Percentiles rank a stretch among this genome's conserved stretches.
These are phyloP conservation scores for Mnemiopsis leidyi DNA, from an alignment of 37 sponge, comb jelly and placozoan species.

Conservation along the genomic window DNA sequence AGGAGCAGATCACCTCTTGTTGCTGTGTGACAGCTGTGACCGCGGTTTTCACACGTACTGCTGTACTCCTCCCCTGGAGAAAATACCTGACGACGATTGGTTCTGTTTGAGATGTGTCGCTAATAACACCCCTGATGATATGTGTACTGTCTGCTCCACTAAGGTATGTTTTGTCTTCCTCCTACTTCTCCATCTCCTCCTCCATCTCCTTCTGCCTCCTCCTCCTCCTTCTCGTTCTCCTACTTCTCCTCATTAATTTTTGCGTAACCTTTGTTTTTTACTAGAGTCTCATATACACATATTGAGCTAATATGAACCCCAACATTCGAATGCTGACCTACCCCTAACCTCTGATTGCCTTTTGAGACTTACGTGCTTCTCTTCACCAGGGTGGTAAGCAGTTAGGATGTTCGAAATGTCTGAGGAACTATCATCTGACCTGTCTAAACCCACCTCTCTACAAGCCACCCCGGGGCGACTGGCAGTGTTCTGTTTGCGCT, in stretches of 20 bases:
- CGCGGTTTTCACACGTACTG: constrained; percentile 94
- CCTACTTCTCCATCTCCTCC: background rate
- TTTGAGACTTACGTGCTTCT: too few relatives aligned
- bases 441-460: constrained; percentile 76
- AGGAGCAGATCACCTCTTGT: constrained; percentile 80
- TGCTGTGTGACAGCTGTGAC: constrained; percentile 93
- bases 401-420: constrained; percentile 74
- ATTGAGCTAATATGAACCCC: too few relatives aligned
- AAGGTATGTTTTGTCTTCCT: constrained; percentile 27
- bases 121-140: constrained; percentile 2
- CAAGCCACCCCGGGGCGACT: constrained; percentile 42
- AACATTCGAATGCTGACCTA: too few relatives aligned
- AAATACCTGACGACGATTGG: constrained; percentile 91
- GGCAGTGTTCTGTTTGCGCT: background rate
- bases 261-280: too few relatives aligned
- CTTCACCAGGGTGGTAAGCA: constrained; percentile 68
- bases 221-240: too few relatives aligned
- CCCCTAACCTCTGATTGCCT: too few relatives aligned
- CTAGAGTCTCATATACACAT: too few relatives aligned
- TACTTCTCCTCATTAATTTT: too few relatives aligned
- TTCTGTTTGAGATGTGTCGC: constrained; percentile 75
- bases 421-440: constrained; percentile 76
- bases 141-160: background rate
- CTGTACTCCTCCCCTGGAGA: constrained; percentile 81
- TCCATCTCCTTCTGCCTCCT: background rate